phyloP scores from a whole-genome alignment of 2,888 invertebrate species.

The Luperina testacea region DNA sequence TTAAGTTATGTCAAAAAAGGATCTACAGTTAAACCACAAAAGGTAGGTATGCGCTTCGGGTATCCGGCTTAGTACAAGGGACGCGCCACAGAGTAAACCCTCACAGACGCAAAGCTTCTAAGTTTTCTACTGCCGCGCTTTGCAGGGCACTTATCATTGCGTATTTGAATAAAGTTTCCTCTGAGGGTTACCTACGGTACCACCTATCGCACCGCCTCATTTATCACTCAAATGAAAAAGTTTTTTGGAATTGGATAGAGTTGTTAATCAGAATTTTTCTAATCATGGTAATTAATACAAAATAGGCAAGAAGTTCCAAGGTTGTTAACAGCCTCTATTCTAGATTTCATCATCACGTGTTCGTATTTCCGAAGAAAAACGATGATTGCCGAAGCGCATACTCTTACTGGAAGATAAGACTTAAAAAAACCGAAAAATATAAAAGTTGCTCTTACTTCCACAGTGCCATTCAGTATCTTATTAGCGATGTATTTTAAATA shows the following conservation, averaged over 20 bases:
- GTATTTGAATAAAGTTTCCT: not conserved
- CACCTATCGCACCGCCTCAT: not conserved
- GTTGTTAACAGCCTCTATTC: not conserved
- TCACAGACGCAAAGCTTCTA: not conserved
- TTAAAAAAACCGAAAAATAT: not conserved
- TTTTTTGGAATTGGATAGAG: not conserved
- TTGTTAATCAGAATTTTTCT: not conserved
- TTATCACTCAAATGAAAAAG: not conserved
- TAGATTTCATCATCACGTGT: not conserved
- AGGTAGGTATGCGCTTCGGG: too few relatives aligned
- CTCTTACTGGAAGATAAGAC: not conserved
- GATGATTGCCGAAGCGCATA: not conserved
- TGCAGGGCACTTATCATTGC: not conserved
- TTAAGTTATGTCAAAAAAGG: not conserved
- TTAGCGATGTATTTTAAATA: conserved; percentile 85
- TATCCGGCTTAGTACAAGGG: not conserved
- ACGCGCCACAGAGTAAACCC: too few relatives aligned
- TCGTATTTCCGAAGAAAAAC: not conserved
- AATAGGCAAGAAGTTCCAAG: not conserved
- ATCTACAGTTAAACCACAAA: not conserved
- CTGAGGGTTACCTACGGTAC: not conserved
- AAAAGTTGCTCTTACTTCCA: conserved; percentile 76
- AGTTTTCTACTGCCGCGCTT: not conserved
- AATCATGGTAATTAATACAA: not conserved
- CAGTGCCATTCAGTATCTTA: conserved; percentile 78